Evolutionary conservation across 2,113 vertebrate species (phyloP), one percentile per base, ranked within the genome.

Genomic region (Oryzias curvinotus): DNA sequence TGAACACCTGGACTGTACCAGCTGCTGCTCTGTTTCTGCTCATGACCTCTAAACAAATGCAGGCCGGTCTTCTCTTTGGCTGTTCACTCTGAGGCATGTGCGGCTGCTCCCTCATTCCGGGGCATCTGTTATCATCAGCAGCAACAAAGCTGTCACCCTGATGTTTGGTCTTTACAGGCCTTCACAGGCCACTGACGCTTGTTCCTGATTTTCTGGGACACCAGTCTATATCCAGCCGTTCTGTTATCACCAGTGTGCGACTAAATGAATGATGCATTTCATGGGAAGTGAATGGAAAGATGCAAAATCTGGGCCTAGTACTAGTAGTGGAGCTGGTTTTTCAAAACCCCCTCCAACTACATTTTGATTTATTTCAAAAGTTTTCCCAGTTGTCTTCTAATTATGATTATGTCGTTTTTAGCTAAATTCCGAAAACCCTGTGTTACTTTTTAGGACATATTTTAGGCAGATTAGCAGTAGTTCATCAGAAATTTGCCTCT

Each of bases 251-350:
- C 7, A 19, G 14, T 74, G 66, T 65, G 66, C 52, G 83, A 84
- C 73, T 62, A 82, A 85, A 71, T 73, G 78, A 56, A 77, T 57
- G 63, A 50, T 62, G 67, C 76, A 74, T 71, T 43, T 66, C 57
- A 58, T 60, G 57, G 66, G 65, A 69, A 68, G 57, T 73, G 28
- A 21, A 17, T 54, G 57, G 50, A 59, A 57, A 62, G 54, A 65
- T 77, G 74, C 74, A 71, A 78, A 73, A 73, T 81, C 61, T 55
- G 41, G 42, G 15, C 51, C 43, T 42, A 28, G 50, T 75, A n/a
- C 65, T 69, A 62, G 57, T 52, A 23, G 52, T 36, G 65, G 58
- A 62, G 48, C 46, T 53, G 4, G 4, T 28, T 6, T 5, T 28
- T 28, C 5, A 28, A 28, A 2, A 12, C 36, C 8, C 36, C 12